phyloP scores from a whole-genome alignment of 2,113 vertebrate species.

The Nerophis ophidion region DNA sequence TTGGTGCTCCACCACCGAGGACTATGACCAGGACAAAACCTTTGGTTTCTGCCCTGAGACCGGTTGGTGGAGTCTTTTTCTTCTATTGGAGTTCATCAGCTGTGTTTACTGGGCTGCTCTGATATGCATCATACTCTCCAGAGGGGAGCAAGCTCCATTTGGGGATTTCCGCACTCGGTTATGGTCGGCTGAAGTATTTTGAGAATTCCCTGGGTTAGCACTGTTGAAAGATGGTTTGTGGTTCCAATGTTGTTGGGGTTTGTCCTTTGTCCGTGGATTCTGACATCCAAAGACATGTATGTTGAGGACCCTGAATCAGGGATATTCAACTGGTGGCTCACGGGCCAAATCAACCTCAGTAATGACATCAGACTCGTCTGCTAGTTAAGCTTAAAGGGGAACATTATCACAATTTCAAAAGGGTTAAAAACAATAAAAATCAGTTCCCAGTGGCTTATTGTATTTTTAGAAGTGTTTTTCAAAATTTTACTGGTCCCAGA shows the following conservation, averaged over 20 bases:
- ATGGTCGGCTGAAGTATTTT: constrained; percentile 56
- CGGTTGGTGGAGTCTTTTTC: constrained; percentile 59
- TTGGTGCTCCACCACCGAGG: constrained; percentile 93
- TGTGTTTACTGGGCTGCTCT: constrained; percentile 21
- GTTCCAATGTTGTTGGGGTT: background rate
- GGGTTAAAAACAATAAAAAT: too few species aligned
- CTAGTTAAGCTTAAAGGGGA: too few species aligned
- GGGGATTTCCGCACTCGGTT: constrained; percentile 34
- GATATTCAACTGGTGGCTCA: too few species aligned
- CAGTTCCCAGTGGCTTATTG: too few species aligned
- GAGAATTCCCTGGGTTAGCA: constrained; percentile 52
- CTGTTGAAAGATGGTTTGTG: constrained; percentile 2
- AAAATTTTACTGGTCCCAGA: too few species aligned
- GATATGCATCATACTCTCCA: constrained; percentile 20
- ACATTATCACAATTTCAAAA: too few species aligned
- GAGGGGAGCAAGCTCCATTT: constrained; percentile 40
- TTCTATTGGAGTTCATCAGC: background rate
- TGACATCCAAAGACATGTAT: background rate
- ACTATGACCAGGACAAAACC: constrained; percentile 88
- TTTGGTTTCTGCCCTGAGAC: constrained; percentile 97
- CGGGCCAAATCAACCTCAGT: too few species aligned
- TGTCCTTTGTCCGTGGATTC: too few species aligned
- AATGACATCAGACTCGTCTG: too few species aligned
- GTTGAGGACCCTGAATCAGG: constrained; percentile 14
- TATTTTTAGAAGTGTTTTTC: too few species aligned